Conservation (phyloP, 2,797 vertebrate species). For the Cyprinodon diabolis region DNA sequence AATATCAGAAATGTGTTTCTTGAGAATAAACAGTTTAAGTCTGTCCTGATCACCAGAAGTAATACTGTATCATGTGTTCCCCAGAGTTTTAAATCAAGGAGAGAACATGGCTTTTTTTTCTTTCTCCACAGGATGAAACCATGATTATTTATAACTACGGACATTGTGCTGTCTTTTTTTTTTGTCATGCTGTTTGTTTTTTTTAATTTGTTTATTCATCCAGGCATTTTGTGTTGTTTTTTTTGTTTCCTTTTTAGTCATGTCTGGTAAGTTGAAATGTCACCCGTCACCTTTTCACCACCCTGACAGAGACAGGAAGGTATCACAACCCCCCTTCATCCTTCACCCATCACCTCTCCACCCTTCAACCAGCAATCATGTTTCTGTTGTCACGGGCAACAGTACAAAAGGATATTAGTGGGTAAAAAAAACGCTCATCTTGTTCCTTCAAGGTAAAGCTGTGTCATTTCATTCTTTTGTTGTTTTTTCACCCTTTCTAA, state of each 20-base stretch:
- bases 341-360: conserved; percentile 91
- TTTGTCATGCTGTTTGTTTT: conserved; percentile 70
- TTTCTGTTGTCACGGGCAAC: conserved; percentile 92
- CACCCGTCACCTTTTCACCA: conserved; percentile 96
- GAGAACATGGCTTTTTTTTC: conserved; percentile 47
- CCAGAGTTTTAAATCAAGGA: conserved; percentile 5
- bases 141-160: conserved; percentile 55
- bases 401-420: conserved; percentile 87
- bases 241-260: conserved; percentile 93
- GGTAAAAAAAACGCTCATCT: conserved; percentile 79
- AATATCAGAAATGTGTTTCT: conserved; percentile 9
- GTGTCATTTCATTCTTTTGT: conserved; percentile 74
- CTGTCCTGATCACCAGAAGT: conserved; percentile 27
- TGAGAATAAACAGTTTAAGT: conserved; percentile 21
- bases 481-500: conserved; percentile 45
- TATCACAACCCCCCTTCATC: conserved; percentile 88
- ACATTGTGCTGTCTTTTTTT: conserved; percentile 54
- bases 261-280: conserved; percentile 99
- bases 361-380: conserved; percentile 91
- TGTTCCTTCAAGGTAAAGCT: conserved; percentile 81
- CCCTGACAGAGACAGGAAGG: conserved; percentile 91
- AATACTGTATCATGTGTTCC: conserved; percentile 27
- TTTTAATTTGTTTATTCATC: conserved; percentile 86
- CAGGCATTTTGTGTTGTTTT: conserved; percentile 79
- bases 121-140: conserved; percentile 42